These are phyloP conservation scores for Pelecanoides urinatrix DNA, from an alignment of 2,113 vertebrate species.

Conservation along the genomic window DNA sequence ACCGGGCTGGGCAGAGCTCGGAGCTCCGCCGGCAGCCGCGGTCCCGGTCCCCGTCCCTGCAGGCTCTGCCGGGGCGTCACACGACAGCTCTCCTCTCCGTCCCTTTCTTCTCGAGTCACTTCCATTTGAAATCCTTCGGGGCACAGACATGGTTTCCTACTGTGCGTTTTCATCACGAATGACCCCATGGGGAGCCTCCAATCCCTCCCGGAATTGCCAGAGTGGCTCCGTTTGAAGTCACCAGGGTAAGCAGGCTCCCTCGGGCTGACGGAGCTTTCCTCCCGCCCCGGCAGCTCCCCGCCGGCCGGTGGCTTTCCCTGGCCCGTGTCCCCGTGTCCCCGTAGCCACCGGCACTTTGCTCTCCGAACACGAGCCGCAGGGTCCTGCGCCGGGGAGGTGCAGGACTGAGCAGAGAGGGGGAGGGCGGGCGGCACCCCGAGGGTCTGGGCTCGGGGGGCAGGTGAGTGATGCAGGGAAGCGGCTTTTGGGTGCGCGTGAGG, in stretches of 20 bases:
- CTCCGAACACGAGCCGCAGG: not conserved
- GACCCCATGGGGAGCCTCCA: not conserved
- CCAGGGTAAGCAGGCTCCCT: not conserved
- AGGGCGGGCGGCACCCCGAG: not conserved
- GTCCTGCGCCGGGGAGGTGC: not conserved
- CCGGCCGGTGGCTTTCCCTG: not conserved
- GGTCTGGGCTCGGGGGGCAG: not conserved
- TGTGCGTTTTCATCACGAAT: accelerated
- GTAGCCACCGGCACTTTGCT: not conserved
- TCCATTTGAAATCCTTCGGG: not conserved
- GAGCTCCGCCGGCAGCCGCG: accelerated
- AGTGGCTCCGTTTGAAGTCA: not conserved
- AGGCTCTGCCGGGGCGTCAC: not conserved
- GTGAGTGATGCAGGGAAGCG: not conserved
- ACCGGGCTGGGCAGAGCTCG: not conserved
- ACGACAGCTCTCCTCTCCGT: not conserved
- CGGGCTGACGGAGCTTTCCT: not conserved
- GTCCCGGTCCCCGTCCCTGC: not conserved
- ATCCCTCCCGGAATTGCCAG: not conserved
- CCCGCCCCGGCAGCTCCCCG: not conserved
- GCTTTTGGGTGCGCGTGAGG: accelerated
- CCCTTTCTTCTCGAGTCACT: not conserved
- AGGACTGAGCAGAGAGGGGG: not conserved
- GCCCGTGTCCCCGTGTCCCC: accelerated
- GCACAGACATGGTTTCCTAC: accelerated